Conservation (phyloP, 2,888 invertebrate genomes). For the Argynnis bischoffii region DNA sequence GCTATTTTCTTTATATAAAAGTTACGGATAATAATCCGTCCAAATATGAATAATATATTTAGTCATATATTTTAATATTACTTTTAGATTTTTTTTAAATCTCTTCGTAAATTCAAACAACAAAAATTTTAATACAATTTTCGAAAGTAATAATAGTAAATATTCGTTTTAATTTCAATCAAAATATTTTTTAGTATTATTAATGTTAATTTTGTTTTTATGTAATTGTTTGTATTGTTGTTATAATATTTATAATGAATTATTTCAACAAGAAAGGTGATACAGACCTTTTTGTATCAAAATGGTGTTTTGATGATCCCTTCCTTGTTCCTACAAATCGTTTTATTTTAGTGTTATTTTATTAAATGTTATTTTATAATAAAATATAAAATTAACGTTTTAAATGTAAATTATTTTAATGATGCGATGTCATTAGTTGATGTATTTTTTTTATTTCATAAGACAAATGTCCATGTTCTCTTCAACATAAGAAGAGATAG, state of each 20-base stretch:
- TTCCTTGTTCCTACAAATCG: conserved; percentile 48
- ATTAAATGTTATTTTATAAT: conserved; percentile 1
- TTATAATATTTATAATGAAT: conserved; percentile 3
- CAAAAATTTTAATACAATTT: too few species aligned
- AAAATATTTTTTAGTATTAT: neutral
- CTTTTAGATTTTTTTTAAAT: neutral
- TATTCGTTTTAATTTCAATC: too few species aligned
- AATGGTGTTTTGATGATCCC: conserved; percentile 61
- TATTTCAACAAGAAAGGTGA: conserved; percentile 51
- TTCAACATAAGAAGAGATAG: too few species aligned
- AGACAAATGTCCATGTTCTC: too few species aligned
- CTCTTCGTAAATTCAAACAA: too few species aligned
- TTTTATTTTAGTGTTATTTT: conserved; percentile 1
- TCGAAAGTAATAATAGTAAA: too few species aligned
- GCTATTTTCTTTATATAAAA: neutral
- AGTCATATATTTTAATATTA: neutral
- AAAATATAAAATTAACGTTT: neutral
- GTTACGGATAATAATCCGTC: conserved; percentile 4
- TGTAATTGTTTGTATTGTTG: neutral
- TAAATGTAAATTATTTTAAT: neutral
- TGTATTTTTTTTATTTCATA: too few species aligned
- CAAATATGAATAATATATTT: conserved; percentile 5
- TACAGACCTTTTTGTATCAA: conserved; percentile 59
- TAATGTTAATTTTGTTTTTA: neutral
- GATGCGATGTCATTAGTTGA: too few species aligned